phyloP scores from a whole-genome alignment of 1,140 invertebrate genomes.

The Leptinotarsa undecemlineata region DNA sequence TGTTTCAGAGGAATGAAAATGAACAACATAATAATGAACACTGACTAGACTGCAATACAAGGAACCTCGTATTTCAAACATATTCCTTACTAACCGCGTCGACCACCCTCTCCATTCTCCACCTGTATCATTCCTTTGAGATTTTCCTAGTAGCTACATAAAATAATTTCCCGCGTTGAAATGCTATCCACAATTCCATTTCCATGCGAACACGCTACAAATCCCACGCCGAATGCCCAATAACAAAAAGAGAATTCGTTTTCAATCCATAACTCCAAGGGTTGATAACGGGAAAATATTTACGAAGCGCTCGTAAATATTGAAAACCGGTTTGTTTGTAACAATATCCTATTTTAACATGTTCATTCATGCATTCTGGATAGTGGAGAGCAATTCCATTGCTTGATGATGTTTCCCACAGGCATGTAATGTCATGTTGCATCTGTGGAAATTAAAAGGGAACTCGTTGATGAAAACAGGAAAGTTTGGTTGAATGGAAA shows the following conservation, averaged over 20 bases:
- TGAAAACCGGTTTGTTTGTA: background rate
- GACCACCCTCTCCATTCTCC: too few relatives aligned
- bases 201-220: background rate
- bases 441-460: background rate
- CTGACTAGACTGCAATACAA: too few relatives aligned
- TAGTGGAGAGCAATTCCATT: background rate
- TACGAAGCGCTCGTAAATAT: slow-evolving; percentile 5
- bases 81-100: too few relatives aligned
- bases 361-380: background rate
- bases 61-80: too few relatives aligned
- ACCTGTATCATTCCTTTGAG: background rate
- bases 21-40: too few relatives aligned
- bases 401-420: background rate
- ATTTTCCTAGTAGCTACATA: background rate
- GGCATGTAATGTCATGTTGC: background rate
- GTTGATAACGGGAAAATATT: background rate
- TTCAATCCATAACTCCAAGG: background rate
- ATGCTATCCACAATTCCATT: background rate
- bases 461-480: too few relatives aligned
- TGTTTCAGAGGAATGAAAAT: too few relatives aligned
- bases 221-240: background rate
- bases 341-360: slow-evolving; percentile 2
- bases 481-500: too few relatives aligned
- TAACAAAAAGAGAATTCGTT: slow-evolving; percentile 5
- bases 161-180: slow-evolving; percentile 2